Conservation (phyloP, 1,140 invertebrate genomes). For the Lineus longissimus region DNA sequence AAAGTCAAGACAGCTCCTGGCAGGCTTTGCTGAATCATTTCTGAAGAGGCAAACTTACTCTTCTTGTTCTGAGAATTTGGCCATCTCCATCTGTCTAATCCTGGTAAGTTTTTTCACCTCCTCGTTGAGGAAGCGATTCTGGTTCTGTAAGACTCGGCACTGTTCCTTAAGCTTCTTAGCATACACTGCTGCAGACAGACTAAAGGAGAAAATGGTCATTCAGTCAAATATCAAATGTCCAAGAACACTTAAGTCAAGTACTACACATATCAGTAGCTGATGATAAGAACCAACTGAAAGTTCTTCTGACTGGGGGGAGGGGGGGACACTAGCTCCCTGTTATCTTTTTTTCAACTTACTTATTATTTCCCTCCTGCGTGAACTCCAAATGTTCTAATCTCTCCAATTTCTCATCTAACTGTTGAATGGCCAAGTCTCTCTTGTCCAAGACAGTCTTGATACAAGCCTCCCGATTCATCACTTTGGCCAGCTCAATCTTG, state of each 20-base stretch:
- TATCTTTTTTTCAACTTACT: neutral
- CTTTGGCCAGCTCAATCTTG: constrained; percentile 53
- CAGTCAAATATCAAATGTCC: too few relatives aligned
- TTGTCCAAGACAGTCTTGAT: constrained; percentile 50
- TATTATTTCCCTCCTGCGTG: neutral
- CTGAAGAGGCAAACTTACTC: constrained; percentile 31
- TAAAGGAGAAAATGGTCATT: too few relatives aligned
- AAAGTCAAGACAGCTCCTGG: too few relatives aligned
- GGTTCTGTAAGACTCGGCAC: constrained; percentile 51
- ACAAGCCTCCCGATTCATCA: constrained; percentile 49
- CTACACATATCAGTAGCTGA: too few relatives aligned
- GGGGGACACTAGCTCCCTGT: too few relatives aligned
- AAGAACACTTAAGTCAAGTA: too few relatives aligned
- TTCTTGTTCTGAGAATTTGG: constrained; percentile 36
- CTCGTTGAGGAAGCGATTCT: constrained; percentile 56
- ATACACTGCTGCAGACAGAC: constrained; percentile 7
- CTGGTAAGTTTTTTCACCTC: constrained; percentile 53
- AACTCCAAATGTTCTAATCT: neutral
- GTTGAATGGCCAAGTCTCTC: constrained; percentile 44
- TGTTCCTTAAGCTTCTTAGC: constrained; percentile 47
- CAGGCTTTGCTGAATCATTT: too few relatives aligned
- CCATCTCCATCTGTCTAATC: constrained; percentile 33
- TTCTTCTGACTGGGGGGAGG: too few relatives aligned
- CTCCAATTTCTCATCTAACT: constrained; percentile 38
- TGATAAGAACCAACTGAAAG: too few relatives aligned